Conservation (phyloP, 1,140 invertebrate species). For the Sogatella furcifera region DNA sequence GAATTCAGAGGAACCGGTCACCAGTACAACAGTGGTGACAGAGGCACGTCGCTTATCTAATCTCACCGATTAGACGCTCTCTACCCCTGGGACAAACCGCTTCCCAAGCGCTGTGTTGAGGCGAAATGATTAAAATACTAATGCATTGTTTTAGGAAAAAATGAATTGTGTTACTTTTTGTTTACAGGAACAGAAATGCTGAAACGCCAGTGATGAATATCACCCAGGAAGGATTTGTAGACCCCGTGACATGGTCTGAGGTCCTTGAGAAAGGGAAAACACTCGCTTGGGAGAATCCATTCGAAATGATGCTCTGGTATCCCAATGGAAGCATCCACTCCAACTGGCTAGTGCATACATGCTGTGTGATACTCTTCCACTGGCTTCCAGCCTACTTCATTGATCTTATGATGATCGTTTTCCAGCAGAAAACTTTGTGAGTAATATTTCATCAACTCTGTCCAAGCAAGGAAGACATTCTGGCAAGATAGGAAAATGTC, state of each 20-base stretch:
- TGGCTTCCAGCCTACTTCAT: constrained; percentile 77
- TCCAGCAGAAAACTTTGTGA: constrained; percentile 52
- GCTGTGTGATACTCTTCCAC: constrained; percentile 72
- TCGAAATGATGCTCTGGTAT: constrained; percentile 73
- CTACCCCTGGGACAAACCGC: too few relatives aligned
- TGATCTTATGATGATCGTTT: constrained; percentile 65
- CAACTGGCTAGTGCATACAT: constrained; percentile 53
- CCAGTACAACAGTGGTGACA: too few relatives aligned
- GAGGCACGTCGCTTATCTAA: too few relatives aligned
- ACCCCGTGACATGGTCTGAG: constrained; percentile 67
- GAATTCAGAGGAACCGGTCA: too few relatives aligned
- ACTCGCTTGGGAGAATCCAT: constrained; percentile 56
- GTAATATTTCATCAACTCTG: not conserved
- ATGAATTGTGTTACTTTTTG: too few relatives aligned
- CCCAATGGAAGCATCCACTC: constrained; percentile 71
- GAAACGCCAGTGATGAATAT: constrained; percentile 64
- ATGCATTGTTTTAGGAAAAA: too few relatives aligned
- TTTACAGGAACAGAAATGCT: constrained; percentile 33
- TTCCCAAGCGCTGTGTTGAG: too few relatives aligned
- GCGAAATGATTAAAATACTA: too few relatives aligned
- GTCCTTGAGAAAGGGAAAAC: constrained; percentile 60
- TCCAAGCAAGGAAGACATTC: too few relatives aligned
- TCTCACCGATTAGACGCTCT: too few relatives aligned
- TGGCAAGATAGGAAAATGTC: too few relatives aligned
- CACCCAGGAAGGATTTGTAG: constrained; percentile 46